Percentiles rank a stretch among this genome's conserved stretches.
Conservation (phyloP, 2,797 vertebrate genomes). For the Ctenopoma kingsleyae region DNA sequence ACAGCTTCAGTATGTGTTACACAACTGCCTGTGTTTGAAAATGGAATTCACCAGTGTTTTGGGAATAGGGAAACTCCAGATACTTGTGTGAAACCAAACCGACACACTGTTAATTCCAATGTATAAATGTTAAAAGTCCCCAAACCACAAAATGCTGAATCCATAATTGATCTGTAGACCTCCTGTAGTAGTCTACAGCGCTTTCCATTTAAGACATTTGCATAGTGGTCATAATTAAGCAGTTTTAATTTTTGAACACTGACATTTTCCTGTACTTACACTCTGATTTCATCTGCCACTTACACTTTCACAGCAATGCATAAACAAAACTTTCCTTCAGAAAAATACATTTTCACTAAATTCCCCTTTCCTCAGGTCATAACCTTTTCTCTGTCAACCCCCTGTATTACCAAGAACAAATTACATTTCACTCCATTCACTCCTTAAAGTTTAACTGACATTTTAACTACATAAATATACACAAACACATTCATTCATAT, state of each 20-base stretch:
- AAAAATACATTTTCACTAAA: too few species aligned
- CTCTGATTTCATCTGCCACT: too few species aligned
- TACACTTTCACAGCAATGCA: too few species aligned
- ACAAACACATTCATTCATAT: too few species aligned
- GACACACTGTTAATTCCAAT: slow-evolving; percentile 5
- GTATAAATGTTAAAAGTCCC: slow-evolving; percentile 1
- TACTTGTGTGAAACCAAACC: slow-evolving; percentile 34
- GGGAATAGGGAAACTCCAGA: slow-evolving; percentile 34
- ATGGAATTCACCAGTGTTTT: slow-evolving; percentile 28
- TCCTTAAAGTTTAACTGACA: too few species aligned
- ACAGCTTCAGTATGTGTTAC: slow-evolving; percentile 29
- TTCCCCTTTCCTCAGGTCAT: too few species aligned
- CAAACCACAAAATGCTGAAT: not conserved
- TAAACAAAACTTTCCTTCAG: too few species aligned
- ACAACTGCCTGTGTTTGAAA: slow-evolving; percentile 15
- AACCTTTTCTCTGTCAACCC: too few species aligned
- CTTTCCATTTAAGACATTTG: not conserved
- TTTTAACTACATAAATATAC: too few species aligned
- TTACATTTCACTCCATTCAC: too few species aligned
- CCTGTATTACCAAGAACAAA: too few species aligned
- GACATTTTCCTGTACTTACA: not conserved
- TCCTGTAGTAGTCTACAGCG: not conserved
- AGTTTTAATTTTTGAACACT: not conserved
- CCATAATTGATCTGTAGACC: not conserved
- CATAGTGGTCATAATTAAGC: not conserved